These are phyloP conservation scores for Crocidura indochinensis DNA, from an alignment of 2,797 vertebrate species.

Conservation along the genomic window DNA sequence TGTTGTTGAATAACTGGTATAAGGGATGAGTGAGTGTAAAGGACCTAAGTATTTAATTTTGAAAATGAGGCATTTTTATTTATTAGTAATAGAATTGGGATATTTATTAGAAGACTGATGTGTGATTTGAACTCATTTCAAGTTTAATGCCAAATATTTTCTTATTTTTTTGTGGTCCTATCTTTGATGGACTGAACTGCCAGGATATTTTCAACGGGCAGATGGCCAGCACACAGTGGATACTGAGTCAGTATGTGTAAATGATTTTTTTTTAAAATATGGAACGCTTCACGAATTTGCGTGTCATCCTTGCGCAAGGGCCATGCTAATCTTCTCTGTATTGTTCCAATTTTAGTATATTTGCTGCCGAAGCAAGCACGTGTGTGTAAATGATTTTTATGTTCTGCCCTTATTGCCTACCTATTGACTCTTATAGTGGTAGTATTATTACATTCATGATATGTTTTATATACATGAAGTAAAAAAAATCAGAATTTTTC, in stretches of 20 bases:
- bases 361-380: too few relatives aligned
- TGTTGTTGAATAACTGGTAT: constrained; percentile 55
- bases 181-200: neutral
- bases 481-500: neutral
- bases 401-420: neutral
- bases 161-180: neutral
- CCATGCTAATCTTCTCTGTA: too few relatives aligned
- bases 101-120: constrained; percentile 1
- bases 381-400: neutral
- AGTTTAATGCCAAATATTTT: constrained; percentile 44
- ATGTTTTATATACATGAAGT: constrained; percentile 24
- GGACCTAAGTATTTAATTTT: constrained; percentile 45
- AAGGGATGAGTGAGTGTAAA: constrained; percentile 67
- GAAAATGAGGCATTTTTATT: constrained; percentile 50
- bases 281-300: too few relatives aligned
- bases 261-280: too few relatives aligned
- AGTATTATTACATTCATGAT: neutral
- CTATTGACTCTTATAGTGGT: neutral
- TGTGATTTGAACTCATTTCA: constrained; percentile 30
- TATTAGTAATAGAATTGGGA: constrained; percentile 27
- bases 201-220: neutral
- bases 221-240: neutral
- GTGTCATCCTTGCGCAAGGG: too few relatives aligned
- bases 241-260: neutral
- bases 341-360: too few relatives aligned